These are phyloP conservation scores for Machimus rusticus DNA, from an alignment of 2,888 invertebrate genomes.

Conservation along the genomic window DNA sequence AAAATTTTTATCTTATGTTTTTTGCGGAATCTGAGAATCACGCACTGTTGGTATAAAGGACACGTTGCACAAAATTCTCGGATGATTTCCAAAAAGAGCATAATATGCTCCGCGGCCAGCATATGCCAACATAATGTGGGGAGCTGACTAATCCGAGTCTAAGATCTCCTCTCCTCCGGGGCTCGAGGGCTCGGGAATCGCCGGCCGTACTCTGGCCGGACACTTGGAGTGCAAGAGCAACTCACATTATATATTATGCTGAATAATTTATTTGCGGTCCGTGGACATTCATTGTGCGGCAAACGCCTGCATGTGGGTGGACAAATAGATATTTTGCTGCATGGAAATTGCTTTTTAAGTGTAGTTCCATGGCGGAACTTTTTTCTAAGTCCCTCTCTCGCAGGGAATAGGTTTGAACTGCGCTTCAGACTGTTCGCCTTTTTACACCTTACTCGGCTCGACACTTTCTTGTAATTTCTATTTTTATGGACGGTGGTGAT, in stretches of 20 bases:
- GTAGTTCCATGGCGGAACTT: background rate
- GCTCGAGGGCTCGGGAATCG: background rate
- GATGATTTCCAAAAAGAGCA: background rate
- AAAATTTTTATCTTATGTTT: background rate
- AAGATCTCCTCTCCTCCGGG: background rate
- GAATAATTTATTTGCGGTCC: conserved; percentile 43
- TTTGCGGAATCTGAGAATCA: background rate
- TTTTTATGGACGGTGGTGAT: conserved; percentile 15
- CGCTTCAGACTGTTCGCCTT: background rate
- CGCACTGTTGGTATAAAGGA: conserved; percentile 10
- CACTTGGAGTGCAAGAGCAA: background rate
- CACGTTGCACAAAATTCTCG: background rate
- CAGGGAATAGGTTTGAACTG: background rate
- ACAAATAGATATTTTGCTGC: conserved; percentile 47
- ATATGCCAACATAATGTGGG: background rate
- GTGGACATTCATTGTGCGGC: conserved; percentile 39
- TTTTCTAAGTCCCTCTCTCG: background rate
- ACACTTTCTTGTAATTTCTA: conserved; percentile 13
- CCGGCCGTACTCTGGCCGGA: background rate
- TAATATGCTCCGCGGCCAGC: background rate
- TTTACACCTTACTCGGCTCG: background rate
- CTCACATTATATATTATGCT: conserved; percentile 32
- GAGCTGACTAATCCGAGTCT: conserved; percentile 8
- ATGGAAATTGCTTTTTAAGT: conserved; percentile 45
- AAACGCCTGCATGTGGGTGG: conserved; percentile 44